A percentile compares a stretch with the other conserved stretches of the same genome.
Evolutionary conservation across 30 jellyfish, hydroid and myxozoan genomes (phyloP).

Genomic region (Phacellophora camtschatica): DNA sequence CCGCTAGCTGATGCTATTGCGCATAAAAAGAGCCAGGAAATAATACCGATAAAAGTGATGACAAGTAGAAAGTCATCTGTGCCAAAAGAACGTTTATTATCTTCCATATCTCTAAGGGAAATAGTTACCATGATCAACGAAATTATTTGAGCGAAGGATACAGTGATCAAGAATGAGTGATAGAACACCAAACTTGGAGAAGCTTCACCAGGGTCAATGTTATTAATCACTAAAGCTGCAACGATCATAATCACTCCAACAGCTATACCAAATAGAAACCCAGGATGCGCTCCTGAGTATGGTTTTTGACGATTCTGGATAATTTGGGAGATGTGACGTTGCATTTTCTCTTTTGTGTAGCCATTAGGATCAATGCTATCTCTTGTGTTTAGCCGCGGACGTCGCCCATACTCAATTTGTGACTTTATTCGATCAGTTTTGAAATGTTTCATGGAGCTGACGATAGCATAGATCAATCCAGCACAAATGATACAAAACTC

Average conservation of each 20-base stretch:
- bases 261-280: constrained; percentile 39
- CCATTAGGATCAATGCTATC: neutral
- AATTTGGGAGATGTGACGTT: neutral
- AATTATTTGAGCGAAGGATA: constrained; percentile 7
- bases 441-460: constrained; percentile 16
- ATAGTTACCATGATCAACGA: neutral
- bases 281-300: constrained; percentile 49
- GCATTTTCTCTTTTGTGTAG: neutral
- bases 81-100: neutral
- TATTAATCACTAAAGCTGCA: constrained; percentile 13
- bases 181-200: constrained; percentile 22
- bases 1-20: constrained; percentile 28
- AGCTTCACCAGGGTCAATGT: neutral
- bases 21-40: constrained; percentile 4
- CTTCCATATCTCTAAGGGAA: neutral
- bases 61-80: constrained; percentile 37
- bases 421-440: neutral
- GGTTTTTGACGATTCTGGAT: neutral
- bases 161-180: constrained; percentile 1
- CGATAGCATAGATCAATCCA: constrained; percentile 29
- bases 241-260: constrained; percentile 35
- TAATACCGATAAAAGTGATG: constrained; percentile 12
- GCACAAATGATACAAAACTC: constrained; percentile 47
- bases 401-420: neutral
- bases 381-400: neutral